These are phyloP conservation scores for Drosophila virilis DNA, from an alignment of 1,140 invertebrate genomes.

Conservation along the genomic window DNA sequence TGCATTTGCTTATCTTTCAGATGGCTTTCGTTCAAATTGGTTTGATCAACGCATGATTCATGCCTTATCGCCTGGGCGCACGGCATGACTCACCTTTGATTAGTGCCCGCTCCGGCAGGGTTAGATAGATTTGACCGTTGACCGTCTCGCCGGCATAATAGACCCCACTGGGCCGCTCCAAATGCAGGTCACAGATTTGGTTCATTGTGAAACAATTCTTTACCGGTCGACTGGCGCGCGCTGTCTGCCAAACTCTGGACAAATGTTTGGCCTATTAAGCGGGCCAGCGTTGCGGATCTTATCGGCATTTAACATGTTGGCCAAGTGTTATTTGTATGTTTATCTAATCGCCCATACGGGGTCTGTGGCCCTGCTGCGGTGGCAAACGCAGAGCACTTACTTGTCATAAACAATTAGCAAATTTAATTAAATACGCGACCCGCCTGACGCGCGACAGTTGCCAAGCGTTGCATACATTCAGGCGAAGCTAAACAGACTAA, in stretches of 20 bases:
- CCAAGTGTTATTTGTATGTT: conserved; percentile 39
- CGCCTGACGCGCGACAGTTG: not conserved
- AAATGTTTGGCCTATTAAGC: conserved; percentile 58
- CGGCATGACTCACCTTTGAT: conserved; percentile 60
- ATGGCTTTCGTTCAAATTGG: not conserved
- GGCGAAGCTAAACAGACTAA: conserved; percentile 13
- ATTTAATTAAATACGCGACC: conserved; percentile 49
- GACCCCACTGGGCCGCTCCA: conserved; percentile 60
- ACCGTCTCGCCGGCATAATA: conserved; percentile 68
- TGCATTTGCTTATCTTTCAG: conserved; percentile 14
- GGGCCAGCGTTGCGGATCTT: conserved; percentile 20
- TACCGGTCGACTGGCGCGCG: conserved; percentile 32
- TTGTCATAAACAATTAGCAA: conserved; percentile 54
- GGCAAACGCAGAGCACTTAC: conserved; percentile 18
- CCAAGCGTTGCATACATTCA: conserved; percentile 50
- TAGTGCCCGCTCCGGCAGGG: conserved; percentile 61
- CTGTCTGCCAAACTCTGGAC: conserved; percentile 52
- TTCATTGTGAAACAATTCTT: conserved; percentile 50
- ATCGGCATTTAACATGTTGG: conserved; percentile 49
- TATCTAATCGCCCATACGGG: conserved; percentile 57
- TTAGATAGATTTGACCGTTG: conserved; percentile 59
- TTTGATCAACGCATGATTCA: conserved; percentile 20
- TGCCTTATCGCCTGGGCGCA: conserved; percentile 14
- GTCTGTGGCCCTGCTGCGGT: conserved; percentile 13
- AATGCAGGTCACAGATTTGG: conserved; percentile 55